A percentile compares a stretch with the other conserved stretches of the same genome.
Evolutionary conservation across 2,113 vertebrate genomes (phyloP).

Genomic region (Centropus bengalensis): DNA sequence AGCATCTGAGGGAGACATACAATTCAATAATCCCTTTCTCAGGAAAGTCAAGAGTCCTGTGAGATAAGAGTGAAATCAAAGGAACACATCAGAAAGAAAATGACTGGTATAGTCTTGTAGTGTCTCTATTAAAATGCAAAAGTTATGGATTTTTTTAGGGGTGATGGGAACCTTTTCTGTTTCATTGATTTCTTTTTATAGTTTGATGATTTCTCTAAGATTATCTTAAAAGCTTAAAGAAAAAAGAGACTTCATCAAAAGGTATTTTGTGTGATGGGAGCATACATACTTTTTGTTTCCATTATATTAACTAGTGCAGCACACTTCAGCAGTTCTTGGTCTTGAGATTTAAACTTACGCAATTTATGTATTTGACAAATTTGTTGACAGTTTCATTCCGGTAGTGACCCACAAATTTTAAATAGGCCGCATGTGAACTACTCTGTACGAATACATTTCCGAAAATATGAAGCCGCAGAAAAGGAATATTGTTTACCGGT

Average conservation of each 20-base stretch:
- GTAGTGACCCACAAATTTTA: not conserved
- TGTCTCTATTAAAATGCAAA: slow-evolving; percentile 84
- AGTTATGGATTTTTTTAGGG: slow-evolving; percentile 82
- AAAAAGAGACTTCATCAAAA: slow-evolving; percentile 79
- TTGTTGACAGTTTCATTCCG: not conserved
- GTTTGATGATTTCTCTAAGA: slow-evolving; percentile 85
- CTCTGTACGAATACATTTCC: not conserved
- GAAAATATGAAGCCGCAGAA: not conserved
- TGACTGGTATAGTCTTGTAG: slow-evolving; percentile 73
- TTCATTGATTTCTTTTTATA: slow-evolving; percentile 87
- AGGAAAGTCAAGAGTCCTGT: slow-evolving; percentile 81
- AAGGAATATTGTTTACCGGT: not conserved
- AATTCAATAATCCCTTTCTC: slow-evolving; percentile 86
- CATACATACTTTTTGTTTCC: slow-evolving; percentile 42
- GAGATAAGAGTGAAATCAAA: slow-evolving; percentile 83
- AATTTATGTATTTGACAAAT: not conserved
- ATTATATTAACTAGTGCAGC: slow-evolving; percentile 15
- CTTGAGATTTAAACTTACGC: not conserved
- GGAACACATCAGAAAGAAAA: slow-evolving; percentile 83
- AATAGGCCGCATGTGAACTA: not conserved
- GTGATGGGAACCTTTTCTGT: slow-evolving; percentile 83
- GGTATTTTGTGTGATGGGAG: slow-evolving; percentile 69
- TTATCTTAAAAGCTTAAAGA: slow-evolving; percentile 86
- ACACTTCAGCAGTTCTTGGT: not conserved
- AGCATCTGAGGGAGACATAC: slow-evolving; percentile 83